Conservation (phyloP, 2,797 vertebrate species). For the Tokudaia tokunoshimensis region DNA sequence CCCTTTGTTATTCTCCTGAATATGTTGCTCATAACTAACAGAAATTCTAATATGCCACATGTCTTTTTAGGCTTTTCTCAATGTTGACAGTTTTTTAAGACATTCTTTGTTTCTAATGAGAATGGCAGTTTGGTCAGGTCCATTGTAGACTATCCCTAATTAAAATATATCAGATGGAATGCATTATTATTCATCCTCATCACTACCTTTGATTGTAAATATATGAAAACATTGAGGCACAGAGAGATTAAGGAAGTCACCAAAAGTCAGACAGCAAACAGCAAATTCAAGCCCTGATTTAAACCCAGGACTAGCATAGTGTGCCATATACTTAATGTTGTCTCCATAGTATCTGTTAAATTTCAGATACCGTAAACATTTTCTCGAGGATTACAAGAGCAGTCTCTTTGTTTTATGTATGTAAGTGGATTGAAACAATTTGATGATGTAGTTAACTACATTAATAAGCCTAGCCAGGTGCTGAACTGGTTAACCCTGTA, state of each 20-base stretch:
- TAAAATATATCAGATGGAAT: no score
- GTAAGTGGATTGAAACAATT: background rate
- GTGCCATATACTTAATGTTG: background rate
- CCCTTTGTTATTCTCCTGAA: background rate
- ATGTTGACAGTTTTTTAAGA: background rate
- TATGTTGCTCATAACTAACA: background rate
- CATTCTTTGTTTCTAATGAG: background rate
- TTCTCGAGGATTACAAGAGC: background rate
- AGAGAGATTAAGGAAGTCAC: slow-evolving; percentile 16
- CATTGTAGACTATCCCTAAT: no score
- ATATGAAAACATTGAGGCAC: background rate
- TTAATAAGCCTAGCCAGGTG: no score
- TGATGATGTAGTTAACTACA: background rate
- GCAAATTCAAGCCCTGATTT: background rate
- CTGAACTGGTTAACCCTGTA: no score
- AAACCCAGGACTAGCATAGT: background rate
- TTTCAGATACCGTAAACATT: slow-evolving; percentile 11
- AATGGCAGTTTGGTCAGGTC: background rate
- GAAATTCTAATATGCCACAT: background rate
- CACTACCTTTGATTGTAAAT: background rate
- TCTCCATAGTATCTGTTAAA: background rate
- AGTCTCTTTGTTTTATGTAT: background rate
- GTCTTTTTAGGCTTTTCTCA: background rate
- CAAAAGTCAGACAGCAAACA: slow-evolving; percentile 16
- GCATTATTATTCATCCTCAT: background rate